These are phyloP conservation scores for Aptenodytes patagonicus DNA, from an alignment of 2,113 vertebrate species.

Conservation along the genomic window DNA sequence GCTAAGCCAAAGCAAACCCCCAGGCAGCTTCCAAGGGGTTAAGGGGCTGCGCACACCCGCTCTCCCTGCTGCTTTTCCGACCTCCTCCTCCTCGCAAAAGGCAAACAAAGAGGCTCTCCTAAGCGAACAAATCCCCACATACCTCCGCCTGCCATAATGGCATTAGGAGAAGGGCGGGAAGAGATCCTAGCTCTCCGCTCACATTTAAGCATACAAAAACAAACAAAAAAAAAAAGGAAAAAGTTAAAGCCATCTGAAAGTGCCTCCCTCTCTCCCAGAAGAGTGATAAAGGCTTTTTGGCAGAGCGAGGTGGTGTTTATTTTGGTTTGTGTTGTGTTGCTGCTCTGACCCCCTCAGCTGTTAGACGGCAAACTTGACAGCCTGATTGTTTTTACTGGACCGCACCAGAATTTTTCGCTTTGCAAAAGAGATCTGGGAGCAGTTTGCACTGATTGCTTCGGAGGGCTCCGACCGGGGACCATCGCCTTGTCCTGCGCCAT, in stretches of 20 bases:
- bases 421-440: constrained; percentile 32
- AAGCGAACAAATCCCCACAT: background rate
- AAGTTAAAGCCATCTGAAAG: constrained; percentile 53
- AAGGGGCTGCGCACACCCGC: background rate
- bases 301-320: constrained; percentile 57
- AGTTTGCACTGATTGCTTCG: constrained; percentile 27
- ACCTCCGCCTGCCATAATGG: background rate
- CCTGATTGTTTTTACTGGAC: constrained; percentile 63
- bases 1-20: background rate
- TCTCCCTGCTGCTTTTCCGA: background rate
- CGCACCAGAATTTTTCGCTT: background rate
- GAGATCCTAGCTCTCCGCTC: background rate
- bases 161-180: background rate
- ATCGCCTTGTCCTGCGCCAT: background rate
- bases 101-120: constrained; percentile 16
- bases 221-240: constrained; percentile 13
- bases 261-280: constrained; percentile 49
- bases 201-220: constrained; percentile 41
- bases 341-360: constrained; percentile 67
- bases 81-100: background rate
- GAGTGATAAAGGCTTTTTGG: constrained; percentile 67
- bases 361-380: constrained; percentile 55
- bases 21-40: background rate
- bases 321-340: constrained; percentile 71
- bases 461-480: constrained; percentile 11